phyloP scores from a whole-genome alignment of 2,797 vertebrate species.

The Megalops cyprinoides region DNA sequence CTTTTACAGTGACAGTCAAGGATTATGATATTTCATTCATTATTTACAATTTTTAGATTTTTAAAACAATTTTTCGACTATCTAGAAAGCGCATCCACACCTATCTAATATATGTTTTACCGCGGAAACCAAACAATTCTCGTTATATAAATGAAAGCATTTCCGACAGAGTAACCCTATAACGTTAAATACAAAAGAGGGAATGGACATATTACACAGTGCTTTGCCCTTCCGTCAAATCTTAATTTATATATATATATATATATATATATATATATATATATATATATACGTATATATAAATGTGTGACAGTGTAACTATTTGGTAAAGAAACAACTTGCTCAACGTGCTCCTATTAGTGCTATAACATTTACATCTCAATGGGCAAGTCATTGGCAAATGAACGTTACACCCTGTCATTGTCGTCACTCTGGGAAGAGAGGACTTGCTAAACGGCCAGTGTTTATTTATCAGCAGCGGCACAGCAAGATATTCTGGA shows the following conservation, averaged over 20 bases:
- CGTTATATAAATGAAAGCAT: not conserved
- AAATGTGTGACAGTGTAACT: not conserved
- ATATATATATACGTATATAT: too few relatives aligned
- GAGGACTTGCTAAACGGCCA: not conserved
- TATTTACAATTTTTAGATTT: not conserved
- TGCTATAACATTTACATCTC: conserved; percentile 24
- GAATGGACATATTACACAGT: not conserved
- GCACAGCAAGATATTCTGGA: not conserved
- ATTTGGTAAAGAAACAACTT: conserved; percentile 11
- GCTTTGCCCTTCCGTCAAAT: not conserved
- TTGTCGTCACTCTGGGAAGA: conserved; percentile 8
- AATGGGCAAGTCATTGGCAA: conserved; percentile 21
- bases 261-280: too few relatives aligned
- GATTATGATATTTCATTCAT: conserved; percentile 4
- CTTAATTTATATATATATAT: too few relatives aligned
- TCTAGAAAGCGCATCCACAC: not conserved
- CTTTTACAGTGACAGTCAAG: conserved; percentile 12
- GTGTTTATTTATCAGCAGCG: not conserved
- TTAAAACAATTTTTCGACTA: not conserved
- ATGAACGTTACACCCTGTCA: not conserved
- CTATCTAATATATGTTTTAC: not conserved
- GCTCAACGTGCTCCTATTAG: conserved; percentile 3
- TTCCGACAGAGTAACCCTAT: not conserved
- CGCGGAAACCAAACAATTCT: not conserved
- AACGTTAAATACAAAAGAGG: not conserved